Evolutionary conservation across 2,113 vertebrate species (phyloP).

Genomic region (Paralichthys olivaceus): DNA sequence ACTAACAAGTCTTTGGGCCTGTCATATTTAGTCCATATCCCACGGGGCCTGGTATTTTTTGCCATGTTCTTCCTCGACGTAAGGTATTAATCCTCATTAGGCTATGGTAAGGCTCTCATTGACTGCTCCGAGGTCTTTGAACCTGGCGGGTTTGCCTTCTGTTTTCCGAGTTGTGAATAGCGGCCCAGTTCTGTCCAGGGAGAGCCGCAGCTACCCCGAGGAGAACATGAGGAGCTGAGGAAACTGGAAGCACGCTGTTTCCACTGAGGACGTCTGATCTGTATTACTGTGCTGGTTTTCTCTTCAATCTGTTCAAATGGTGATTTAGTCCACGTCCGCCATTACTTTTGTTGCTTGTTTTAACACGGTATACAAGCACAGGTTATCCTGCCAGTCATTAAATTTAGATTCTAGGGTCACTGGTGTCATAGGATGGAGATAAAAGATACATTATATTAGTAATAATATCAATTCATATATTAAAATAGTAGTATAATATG

Average conservation of each 20-base stretch:
- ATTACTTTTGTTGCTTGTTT: neutral
- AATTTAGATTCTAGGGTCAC: neutral
- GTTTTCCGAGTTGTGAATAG: constrained; percentile 41
- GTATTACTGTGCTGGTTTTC: neutral
- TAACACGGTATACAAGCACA: neutral
- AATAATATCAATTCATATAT: too few species aligned
- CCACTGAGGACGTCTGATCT: constrained; percentile 14
- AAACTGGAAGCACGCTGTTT: constrained; percentile 21
- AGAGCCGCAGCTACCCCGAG: constrained; percentile 23
- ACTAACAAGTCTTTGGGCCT: constrained; percentile 58
- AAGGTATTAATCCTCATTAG: constrained; percentile 84
- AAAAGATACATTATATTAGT: too few species aligned
- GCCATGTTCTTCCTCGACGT: constrained; percentile 63
- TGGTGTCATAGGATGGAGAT: too few species aligned
- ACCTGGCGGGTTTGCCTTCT: constrained; percentile 59
- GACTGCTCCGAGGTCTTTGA: constrained; percentile 75
- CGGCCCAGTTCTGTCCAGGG: constrained; percentile 72
- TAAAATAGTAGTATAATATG: too few species aligned
- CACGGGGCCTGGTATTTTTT: constrained; percentile 76
- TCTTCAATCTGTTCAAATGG: neutral
- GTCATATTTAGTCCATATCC: constrained; percentile 75
- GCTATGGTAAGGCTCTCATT: constrained; percentile 72
- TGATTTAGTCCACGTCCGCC: neutral
- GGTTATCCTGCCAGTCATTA: neutral
- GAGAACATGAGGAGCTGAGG: constrained; percentile 31